Percentiles rank a stretch among this genome's conserved stretches.
Conservation (phyloP, 2,888 invertebrate species). For the Drosophila peninsularis region DNA sequence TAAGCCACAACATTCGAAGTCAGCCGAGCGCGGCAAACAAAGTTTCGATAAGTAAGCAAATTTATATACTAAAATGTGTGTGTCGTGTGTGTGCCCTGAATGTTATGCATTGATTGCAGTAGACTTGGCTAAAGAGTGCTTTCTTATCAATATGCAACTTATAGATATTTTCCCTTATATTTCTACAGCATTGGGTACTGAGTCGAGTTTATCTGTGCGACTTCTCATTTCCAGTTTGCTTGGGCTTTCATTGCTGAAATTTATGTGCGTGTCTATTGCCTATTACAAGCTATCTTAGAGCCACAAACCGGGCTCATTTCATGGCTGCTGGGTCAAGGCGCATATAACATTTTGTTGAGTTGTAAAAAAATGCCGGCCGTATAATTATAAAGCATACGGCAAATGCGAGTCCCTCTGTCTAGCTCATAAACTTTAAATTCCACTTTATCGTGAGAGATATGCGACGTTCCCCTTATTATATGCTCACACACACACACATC, state of each 20-base stretch:
- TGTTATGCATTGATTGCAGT: slow-evolving; percentile 7
- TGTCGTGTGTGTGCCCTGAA: slow-evolving; percentile 25
- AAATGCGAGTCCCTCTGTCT: slow-evolving; percentile 54
- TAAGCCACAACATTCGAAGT: slow-evolving; percentile 20
- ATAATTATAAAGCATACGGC: slow-evolving; percentile 65
- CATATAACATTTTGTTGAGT: slow-evolving; percentile 53
- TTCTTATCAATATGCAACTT: not conserved
- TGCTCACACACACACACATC: slow-evolving; percentile 28
- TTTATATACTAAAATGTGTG: slow-evolving; percentile 31
- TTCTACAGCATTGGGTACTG: not conserved
- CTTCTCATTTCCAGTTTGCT: slow-evolving; percentile 17
- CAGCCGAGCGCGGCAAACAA: slow-evolving; percentile 66
- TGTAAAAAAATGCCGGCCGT: slow-evolving; percentile 60
- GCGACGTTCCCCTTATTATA: slow-evolving; percentile 53
- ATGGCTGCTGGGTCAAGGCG: slow-evolving; percentile 37
- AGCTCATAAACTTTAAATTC: slow-evolving; percentile 74
- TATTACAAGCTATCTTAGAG: slow-evolving; percentile 53
- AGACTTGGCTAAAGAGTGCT: slow-evolving; percentile 5
- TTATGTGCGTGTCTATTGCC: slow-evolving; percentile 56
- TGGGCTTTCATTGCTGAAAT: slow-evolving; percentile 31
- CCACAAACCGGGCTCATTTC: slow-evolving; percentile 21
- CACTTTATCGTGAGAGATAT: slow-evolving; percentile 70
- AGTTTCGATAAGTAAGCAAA: slow-evolving; percentile 74
- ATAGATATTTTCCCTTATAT: not conserved
- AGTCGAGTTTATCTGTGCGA: not conserved